Evolutionary conservation across 2,888 invertebrate species (phyloP), one percentile per base, ranked within the genome.

Genomic region (Halictus quadricinctus): DNA sequence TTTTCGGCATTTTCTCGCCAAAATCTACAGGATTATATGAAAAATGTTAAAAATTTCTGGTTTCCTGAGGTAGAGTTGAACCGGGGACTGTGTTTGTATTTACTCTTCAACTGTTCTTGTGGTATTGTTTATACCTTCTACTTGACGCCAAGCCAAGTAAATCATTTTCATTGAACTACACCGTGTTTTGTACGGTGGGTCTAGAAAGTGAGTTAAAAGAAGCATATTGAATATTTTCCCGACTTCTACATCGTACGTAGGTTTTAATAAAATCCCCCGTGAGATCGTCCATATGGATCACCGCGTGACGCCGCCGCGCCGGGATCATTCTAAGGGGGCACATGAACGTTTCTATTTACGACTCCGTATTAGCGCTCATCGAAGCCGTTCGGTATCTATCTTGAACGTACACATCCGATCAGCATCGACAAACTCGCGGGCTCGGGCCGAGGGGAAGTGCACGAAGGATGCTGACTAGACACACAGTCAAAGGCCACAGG

Each of bases 401-500:
- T 72, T 43, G 25, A 79, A 83, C 83, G 87, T 84, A 81, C 79
- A 84, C 81, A 80, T 81, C 80, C 87, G 87, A 84, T 87, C 81
- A 69, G 81, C 81, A 81, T 58, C 81, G 64, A 79, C 73, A 69
- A 85, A 60, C 54, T 41, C 15, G 13, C 18, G 29, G 36, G n/a
- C 13, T 74, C 48, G n/a, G 46, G 25, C 46, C n/a, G 46, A 7
- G 72, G 46, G 21, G 25, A 25, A 25, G 46, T 0, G 72, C 15
- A 12, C 46, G 70, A 10, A 58, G 18, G 80, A 84, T 36, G 80
- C 81, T 84, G 78, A 78, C 43, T 84, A 83, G 81, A 81, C 85
- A 81, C 86, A 84, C 86, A 89, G 89, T 89, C 91, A 91, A 92
- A 91, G 93, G 90, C 89, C 83, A 88, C 78, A 81, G 76, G 75